Evolutionary conservation across 2,113 vertebrate species (phyloP).

Genomic region (Xiphophorus couchianus): DNA sequence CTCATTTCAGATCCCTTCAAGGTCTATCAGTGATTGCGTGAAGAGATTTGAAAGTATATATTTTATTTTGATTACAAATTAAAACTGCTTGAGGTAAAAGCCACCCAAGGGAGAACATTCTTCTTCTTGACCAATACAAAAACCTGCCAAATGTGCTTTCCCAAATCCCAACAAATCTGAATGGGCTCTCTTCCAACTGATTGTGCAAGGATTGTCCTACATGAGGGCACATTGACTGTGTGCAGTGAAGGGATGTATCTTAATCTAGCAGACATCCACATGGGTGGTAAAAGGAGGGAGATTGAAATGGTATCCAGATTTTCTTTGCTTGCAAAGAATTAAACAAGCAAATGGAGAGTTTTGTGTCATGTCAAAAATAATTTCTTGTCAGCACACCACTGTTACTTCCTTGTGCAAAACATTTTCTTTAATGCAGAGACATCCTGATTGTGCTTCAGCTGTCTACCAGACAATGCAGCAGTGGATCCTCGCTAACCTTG

Average conservation of each 20-base stretch:
- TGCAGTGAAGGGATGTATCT: constrained; percentile 75
- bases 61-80: constrained; percentile 35
- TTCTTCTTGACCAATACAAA: constrained; percentile 36
- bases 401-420: not conserved
- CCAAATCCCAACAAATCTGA: constrained; percentile 59
- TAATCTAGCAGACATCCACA: constrained; percentile 65
- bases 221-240: constrained; percentile 76
- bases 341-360: constrained; percentile 15
- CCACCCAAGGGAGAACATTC: constrained; percentile 42
- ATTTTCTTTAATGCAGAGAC: constrained; percentile 1
- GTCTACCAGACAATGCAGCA: constrained; percentile 34
- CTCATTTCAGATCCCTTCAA: constrained; percentile 36
- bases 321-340: constrained; percentile 21
- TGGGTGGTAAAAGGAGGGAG: constrained; percentile 70
- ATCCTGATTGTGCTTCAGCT: not conserved
- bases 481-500: constrained; percentile 53
- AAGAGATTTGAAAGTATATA: not conserved
- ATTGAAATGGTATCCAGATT: constrained; percentile 44
- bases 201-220: constrained; percentile 64
- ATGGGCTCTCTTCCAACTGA: constrained; percentile 62
- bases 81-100: constrained; percentile 37
- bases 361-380: not conserved
- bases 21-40: constrained; percentile 18
- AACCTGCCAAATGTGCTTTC: constrained; percentile 58
- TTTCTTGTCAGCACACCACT: not conserved